phyloP scores from a whole-genome alignment of 2,797 vertebrate species.

The Aulostomus chinensis region DNA sequence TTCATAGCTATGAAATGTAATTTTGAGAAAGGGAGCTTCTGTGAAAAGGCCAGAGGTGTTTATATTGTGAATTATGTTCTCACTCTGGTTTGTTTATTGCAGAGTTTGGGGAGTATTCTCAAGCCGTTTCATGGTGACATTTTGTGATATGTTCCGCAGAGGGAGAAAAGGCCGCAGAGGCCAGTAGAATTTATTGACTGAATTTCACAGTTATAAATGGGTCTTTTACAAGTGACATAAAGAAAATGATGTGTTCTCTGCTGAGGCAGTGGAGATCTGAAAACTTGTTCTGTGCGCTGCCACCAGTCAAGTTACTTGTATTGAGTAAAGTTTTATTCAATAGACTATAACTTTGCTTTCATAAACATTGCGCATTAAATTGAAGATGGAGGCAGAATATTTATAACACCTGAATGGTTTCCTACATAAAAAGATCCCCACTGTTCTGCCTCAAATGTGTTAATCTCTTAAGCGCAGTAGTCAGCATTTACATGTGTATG shows the following conservation, averaged over 20 bases:
- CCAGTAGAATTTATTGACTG: conserved; percentile 78
- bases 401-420: conserved; percentile 17
- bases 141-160: conserved; percentile 67
- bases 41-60: conserved; percentile 41
- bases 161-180: conserved; percentile 64
- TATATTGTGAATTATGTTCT: conserved; percentile 48
- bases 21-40: conserved; percentile 26
- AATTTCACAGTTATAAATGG: conserved; percentile 78
- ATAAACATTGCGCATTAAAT: conserved; percentile 31
- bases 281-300: conserved; percentile 37
- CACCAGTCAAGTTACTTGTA: conserved; percentile 26
- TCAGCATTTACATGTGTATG: no score
- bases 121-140: conserved; percentile 69
- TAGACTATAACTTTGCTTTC: conserved; percentile 25
- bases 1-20: conserved; percentile 48
- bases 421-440: background rate
- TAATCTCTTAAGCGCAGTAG: no score
- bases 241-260: conserved; percentile 68
- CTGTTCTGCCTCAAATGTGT: no score
- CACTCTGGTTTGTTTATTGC: conserved; percentile 55
- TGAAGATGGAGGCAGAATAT: conserved; percentile 3
- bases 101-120: conserved; percentile 59
- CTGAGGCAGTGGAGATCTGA: conserved; percentile 50
- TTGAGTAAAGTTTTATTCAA: conserved; percentile 46
- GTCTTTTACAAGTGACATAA: conserved; percentile 77